Evolutionary conservation across 2,888 invertebrate genomes (phyloP).

Genomic region (Lobophora halterata): DNA sequence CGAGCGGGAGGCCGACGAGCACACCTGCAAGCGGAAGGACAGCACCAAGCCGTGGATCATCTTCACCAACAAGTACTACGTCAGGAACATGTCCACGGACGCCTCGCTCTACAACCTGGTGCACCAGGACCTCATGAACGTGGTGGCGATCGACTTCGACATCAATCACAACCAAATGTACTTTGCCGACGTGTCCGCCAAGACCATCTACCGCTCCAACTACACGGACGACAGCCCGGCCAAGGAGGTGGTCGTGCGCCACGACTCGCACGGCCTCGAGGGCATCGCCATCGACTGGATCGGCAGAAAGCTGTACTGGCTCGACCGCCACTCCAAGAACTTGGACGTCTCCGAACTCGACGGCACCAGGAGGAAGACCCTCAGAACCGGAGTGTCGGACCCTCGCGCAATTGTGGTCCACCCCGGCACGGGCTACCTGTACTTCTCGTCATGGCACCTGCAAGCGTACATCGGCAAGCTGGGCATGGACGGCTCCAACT

Average conservation of each 20-base stretch:
- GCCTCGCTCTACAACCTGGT: conserved; percentile 91
- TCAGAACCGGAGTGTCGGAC: conserved; percentile 94
- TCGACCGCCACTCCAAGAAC: conserved; percentile 96
- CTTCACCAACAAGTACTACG: conserved; percentile 98
- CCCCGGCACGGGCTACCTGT: conserved; percentile 95
- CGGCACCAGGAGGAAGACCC: conserved; percentile 93
- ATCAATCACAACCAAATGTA: conserved; percentile 91
- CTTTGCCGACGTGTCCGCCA: conserved; percentile 97
- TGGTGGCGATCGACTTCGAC: conserved; percentile 97
- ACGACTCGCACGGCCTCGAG: conserved; percentile 98
- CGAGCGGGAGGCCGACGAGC: conserved; percentile 91
- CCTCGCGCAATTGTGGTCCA: conserved; percentile 97
- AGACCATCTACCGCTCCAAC: conserved; percentile 92
- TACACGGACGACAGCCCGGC: conserved; percentile 81
- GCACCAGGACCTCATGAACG: conserved; percentile 97
- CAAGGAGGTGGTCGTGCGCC: conserved; percentile 92
- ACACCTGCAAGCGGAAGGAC: conserved; percentile 94
- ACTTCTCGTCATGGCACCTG: conserved; percentile 97
- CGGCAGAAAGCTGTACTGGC: conserved; percentile 97
- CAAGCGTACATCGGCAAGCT: conserved; percentile 98
- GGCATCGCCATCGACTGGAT: conserved; percentile 99
- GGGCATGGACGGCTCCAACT: conserved; percentile 97
- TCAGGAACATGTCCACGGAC: conserved; percentile 96
- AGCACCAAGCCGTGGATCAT: conserved; percentile 91
- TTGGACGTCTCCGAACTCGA: conserved; percentile 97